Conservation (phyloP, 2,888 invertebrate genomes). For the Mantis religiosa region DNA sequence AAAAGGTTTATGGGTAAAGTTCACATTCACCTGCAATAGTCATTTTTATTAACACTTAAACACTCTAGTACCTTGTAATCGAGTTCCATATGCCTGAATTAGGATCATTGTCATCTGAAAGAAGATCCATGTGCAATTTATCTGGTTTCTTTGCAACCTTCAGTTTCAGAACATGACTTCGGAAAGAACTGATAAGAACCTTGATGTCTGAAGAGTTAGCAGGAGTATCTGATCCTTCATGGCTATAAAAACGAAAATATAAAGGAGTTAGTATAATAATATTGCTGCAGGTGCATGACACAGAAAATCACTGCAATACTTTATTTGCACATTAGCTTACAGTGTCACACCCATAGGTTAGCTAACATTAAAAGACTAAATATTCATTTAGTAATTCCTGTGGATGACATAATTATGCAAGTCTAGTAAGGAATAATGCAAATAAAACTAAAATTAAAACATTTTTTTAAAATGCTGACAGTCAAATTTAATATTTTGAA, state of each 20-base stretch:
- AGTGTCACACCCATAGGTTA: too few species aligned
- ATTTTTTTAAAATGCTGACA: too few species aligned
- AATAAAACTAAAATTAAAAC: too few species aligned
- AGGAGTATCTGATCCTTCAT: constrained; percentile 72
- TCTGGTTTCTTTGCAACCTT: constrained; percentile 88
- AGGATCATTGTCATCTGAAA: constrained; percentile 64
- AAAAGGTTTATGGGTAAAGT: constrained; percentile 1
- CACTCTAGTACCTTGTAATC: constrained; percentile 69
- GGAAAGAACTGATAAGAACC: constrained; percentile 75
- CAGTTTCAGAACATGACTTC: constrained; percentile 87
- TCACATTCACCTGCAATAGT: not conserved
- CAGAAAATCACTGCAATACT: too few species aligned
- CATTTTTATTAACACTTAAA: not conserved
- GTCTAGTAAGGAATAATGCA: too few species aligned
- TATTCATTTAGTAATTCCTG: not conserved
- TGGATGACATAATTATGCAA: too few species aligned
- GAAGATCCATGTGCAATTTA: constrained; percentile 78
- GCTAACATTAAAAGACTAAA: not conserved
- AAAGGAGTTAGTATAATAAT: too few species aligned
- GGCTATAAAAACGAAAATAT: constrained; percentile 47
- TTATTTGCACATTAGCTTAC: too few species aligned
- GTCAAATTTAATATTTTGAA: too few species aligned
- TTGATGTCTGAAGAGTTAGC: constrained; percentile 66
- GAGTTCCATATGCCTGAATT: constrained; percentile 85
- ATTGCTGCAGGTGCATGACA: too few species aligned